phyloP scores from a whole-genome alignment of 2,797 vertebrate genomes.

The Alca torda region DNA sequence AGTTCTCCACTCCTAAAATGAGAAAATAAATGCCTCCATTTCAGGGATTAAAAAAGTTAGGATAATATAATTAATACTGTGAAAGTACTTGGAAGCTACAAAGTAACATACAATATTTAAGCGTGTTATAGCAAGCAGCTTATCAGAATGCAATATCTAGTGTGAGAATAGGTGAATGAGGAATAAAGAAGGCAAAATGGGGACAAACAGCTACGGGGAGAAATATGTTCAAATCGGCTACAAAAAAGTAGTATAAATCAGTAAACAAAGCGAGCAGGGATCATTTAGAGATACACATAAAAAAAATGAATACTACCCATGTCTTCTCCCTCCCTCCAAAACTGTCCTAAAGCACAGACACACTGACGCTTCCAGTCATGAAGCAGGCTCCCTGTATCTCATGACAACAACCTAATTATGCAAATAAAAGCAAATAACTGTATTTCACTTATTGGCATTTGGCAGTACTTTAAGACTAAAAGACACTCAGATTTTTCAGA shows the following conservation, averaged over 20 bases:
- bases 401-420: neutral
- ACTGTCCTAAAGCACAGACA: neutral
- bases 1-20: neutral
- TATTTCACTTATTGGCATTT: neutral
- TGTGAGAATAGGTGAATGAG: neutral
- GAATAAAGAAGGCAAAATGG: neutral
- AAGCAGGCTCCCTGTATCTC: neutral
- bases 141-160: neutral
- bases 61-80: neutral
- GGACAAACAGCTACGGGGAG: neutral
- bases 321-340: neutral
- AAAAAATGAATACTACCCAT: neutral
- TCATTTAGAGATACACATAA: neutral
- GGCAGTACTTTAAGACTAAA: neutral
- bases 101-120: neutral
- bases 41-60: neutral
- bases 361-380: neutral
- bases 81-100: neutral
- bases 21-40: constrained; percentile 5
- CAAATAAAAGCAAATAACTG: neutral
- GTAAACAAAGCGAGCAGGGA: neutral
- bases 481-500: neutral
- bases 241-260: neutral
- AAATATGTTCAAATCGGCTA: neutral
- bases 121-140: neutral